Conservation (phyloP, 2,797 vertebrate genomes). For the Fistularia commersonii region DNA sequence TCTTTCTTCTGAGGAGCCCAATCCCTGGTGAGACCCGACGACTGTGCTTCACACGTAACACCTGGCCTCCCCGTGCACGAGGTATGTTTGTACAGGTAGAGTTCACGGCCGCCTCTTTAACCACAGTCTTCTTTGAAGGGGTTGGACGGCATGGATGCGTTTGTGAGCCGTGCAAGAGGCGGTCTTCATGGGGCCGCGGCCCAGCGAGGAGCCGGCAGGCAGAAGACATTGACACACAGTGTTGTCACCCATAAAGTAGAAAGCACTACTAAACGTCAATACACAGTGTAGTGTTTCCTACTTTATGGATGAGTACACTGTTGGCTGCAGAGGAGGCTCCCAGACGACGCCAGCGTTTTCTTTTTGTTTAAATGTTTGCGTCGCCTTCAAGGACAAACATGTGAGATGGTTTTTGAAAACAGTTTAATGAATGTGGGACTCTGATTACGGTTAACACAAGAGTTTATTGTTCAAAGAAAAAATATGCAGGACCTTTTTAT, state of each 20-base stretch:
- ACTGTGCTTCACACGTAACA: background rate
- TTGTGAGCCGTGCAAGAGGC: no score
- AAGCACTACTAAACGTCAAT: conserved; percentile 6
- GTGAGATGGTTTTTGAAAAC: no score
- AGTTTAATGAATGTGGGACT: no score
- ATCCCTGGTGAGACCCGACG: conserved; percentile 54
- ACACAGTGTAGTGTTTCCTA: conserved; percentile 79
- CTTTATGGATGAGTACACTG: conserved; percentile 99
- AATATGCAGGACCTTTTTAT: no score
- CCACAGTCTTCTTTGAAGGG: conserved; percentile 77
- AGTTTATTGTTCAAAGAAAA: no score
- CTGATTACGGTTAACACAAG: no score
- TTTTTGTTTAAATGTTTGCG: background rate
- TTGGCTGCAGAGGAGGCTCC: conserved; percentile 82
- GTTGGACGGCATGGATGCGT: no score
- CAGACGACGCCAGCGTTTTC: conserved; percentile 31
- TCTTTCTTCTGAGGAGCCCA: conserved; percentile 69
- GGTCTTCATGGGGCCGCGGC: no score
- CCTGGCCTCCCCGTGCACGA: background rate
- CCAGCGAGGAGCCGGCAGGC: no score
- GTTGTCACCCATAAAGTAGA: conserved; percentile 10
- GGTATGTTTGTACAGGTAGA: no score
- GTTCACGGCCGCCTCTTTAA: conserved; percentile 64
- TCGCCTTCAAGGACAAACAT: background rate
- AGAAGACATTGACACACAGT: conserved; percentile 2